Evolutionary conservation across 1,140 invertebrate genomes (phyloP).

Genomic region (Manduca sexta): DNA sequence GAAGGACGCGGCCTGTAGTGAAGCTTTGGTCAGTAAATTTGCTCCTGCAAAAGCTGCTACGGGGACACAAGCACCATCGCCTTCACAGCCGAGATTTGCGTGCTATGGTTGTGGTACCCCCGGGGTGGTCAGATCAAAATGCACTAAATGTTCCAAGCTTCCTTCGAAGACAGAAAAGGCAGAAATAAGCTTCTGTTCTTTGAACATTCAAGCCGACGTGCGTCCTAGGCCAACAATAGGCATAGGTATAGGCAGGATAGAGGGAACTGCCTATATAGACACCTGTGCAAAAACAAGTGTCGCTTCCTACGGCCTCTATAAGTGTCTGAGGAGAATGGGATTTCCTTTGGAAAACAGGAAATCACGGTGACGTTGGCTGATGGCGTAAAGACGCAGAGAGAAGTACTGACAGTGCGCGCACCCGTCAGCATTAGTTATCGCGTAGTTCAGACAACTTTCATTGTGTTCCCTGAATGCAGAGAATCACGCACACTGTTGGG

Average conservation of each 20-base stretch:
- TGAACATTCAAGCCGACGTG: not conserved
- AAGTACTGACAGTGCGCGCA: not conserved
- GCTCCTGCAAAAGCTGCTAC: not conserved
- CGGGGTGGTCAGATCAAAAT: slow-evolving; percentile 8
- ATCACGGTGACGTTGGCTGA: not conserved
- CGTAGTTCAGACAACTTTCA: slow-evolving; percentile 3
- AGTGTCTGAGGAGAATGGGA: not conserved
- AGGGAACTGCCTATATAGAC: not conserved
- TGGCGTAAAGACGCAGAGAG: too few relatives aligned
- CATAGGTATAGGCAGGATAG: not conserved
- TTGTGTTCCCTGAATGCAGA: slow-evolving; percentile 5
- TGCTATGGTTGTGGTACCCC: slow-evolving; percentile 22
- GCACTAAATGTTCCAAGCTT: slow-evolving; percentile 2
- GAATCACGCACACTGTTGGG: slow-evolving; percentile 13
- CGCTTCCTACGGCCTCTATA: not conserved
- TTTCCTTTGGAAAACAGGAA: not conserved
- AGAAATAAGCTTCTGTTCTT: not conserved
- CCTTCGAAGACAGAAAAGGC: not conserved
- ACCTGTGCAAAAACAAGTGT: not conserved
- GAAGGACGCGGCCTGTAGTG: not conserved
- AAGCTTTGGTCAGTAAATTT: not conserved
- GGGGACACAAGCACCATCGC: not conserved
- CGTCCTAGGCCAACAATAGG: not conserved
- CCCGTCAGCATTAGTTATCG: not conserved
- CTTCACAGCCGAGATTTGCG: not conserved